phyloP scores from a whole-genome alignment of 1,140 invertebrate species.

The Bombus sylvicola region DNA sequence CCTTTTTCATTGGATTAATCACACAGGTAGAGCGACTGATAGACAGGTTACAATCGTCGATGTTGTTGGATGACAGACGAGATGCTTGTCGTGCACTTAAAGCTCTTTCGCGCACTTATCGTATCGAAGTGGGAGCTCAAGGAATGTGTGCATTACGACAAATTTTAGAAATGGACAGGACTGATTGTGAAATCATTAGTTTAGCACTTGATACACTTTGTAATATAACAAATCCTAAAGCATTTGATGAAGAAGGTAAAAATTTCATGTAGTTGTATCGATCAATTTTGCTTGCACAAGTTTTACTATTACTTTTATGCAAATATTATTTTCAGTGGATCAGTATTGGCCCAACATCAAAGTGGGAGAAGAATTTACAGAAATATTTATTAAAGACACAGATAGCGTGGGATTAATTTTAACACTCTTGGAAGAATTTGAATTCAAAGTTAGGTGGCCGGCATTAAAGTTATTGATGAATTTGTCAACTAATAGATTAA shows the following conservation, averaged over 20 bases:
- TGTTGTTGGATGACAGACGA: conserved; percentile 95
- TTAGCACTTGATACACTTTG: conserved; percentile 96
- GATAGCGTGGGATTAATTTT: conserved; percentile 94
- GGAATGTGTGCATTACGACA: conserved; percentile 94
- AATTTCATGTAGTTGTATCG: conserved; percentile 36
- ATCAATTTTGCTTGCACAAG: neutral
- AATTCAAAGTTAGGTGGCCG: conserved; percentile 95
- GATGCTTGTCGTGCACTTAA: conserved; percentile 98
- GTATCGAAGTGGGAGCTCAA: conserved; percentile 97
- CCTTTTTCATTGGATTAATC: neutral
- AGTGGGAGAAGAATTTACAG: conserved; percentile 97
- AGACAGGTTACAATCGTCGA: conserved; percentile 95
- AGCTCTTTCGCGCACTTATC: conserved; percentile 95
- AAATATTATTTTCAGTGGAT: conserved; percentile 72
- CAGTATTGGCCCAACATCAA: conserved; percentile 79
- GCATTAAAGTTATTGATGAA: conserved; percentile 93
- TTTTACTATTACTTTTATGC: neutral
- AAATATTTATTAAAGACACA: conserved; percentile 97
- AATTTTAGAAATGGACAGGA: conserved; percentile 91
- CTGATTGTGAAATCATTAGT: conserved; percentile 95
- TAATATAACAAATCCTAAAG: conserved; percentile 93
- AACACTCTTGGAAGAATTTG: conserved; percentile 96
- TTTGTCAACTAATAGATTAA: conserved; percentile 91
- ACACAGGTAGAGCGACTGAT: conserved; percentile 95
- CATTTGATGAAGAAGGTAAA: conserved; percentile 91